Evolutionary conservation across 2,888 invertebrate genomes (phyloP).

Genomic region (Embidobia sp.): DNA sequence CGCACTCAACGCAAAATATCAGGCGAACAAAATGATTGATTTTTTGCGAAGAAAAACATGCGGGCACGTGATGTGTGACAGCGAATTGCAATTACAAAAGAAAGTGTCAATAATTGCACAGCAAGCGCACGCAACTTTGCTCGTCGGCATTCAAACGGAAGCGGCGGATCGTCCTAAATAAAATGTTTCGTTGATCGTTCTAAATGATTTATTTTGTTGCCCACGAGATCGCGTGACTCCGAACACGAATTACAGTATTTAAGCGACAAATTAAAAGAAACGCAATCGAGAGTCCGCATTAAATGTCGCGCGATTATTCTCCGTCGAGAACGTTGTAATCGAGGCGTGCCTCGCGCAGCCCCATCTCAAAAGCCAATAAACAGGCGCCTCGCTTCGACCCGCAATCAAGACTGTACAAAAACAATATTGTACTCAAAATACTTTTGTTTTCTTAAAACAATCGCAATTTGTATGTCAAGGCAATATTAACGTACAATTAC

Average conservation of each 20-base stretch:
- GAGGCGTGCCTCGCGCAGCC: constrained; percentile 27
- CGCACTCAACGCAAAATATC: too few species aligned
- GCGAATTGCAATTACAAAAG: background rate
- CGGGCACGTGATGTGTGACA: background rate
- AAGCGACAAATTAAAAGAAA: constrained; percentile 38
- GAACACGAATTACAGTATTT: constrained; percentile 47
- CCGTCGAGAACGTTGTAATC: constrained; percentile 21
- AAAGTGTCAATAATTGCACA: constrained; percentile 3
- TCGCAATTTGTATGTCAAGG: constrained; percentile 48
- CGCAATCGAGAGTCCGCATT: constrained; percentile 17
- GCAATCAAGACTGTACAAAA: constrained; percentile 55
- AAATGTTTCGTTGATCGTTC: constrained; percentile 46
- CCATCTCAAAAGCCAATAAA: constrained; percentile 41
- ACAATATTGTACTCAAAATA: constrained; percentile 52
- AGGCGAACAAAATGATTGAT: too few species aligned
- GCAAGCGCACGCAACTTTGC: constrained; percentile 38
- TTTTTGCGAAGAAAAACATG: too few species aligned
- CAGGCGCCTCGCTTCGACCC: constrained; percentile 51
- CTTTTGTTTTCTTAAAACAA: constrained; percentile 50
- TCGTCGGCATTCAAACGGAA: constrained; percentile 22
- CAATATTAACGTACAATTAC: constrained; percentile 36
- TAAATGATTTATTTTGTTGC: constrained; percentile 55
- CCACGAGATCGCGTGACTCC: constrained; percentile 51
- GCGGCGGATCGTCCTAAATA: constrained; percentile 24
- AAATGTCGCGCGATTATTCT: constrained; percentile 43